These are phyloP conservation scores for Parauchenoglanis punctatus DNA, from an alignment of 2,797 vertebrate genomes.

Conservation along the genomic window DNA sequence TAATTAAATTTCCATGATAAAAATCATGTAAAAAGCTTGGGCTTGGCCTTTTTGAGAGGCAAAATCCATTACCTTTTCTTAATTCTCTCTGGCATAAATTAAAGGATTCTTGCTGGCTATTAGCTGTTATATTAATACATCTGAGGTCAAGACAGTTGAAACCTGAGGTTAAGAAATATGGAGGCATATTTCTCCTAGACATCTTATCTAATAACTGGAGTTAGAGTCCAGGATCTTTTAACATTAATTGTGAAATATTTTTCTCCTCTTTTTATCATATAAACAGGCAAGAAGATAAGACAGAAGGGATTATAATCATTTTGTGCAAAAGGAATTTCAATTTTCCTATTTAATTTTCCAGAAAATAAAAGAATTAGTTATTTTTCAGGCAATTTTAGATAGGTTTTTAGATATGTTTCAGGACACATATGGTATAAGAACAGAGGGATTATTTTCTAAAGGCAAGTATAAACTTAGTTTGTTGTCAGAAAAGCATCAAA, in stretches of 20 bases:
- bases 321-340: not conserved
- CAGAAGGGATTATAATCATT: conserved; percentile 65
- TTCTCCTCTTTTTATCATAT: conserved; percentile 68
- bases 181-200: conserved; percentile 77
- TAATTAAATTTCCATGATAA: conserved; percentile 83
- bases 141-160: conserved; percentile 81
- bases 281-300: conserved; percentile 77
- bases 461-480: not conserved
- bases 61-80: conserved; percentile 84
- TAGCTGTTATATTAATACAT: conserved; percentile 82
- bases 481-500: not conserved
- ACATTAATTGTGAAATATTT: conserved; percentile 80
- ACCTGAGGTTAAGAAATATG: conserved; percentile 79
- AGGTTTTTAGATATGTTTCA: no score
- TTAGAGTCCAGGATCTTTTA: conserved; percentile 69
- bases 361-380: no score
- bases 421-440: not conserved
- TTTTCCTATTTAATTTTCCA: not conserved
- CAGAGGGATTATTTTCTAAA: not conserved
- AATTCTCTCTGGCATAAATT: conserved; percentile 84
- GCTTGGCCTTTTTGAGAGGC: conserved; percentile 77
- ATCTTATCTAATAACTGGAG: conserved; percentile 75
- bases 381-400: no score
- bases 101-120: conserved; percentile 82
- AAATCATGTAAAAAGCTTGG: conserved; percentile 79